These are phyloP conservation scores for Lepus americanus DNA, from an alignment of 2,113 vertebrate species.

Conservation along the genomic window DNA sequence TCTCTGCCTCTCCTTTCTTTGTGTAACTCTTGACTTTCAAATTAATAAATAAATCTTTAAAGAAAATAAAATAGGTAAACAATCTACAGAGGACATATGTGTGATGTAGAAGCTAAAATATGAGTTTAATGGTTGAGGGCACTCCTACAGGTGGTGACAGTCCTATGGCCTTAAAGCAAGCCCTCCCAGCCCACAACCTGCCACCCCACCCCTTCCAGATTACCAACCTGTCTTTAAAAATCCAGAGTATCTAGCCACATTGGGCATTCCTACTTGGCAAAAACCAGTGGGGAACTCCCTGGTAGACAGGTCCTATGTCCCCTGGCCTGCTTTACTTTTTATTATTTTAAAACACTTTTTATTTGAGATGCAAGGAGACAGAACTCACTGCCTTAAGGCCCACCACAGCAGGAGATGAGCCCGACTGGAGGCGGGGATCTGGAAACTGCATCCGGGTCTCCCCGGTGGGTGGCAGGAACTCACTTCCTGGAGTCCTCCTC, in stretches of 20 bases:
- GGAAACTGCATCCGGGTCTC: no score
- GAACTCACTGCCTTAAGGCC: no score
- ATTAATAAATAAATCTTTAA: no score
- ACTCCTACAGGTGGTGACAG: neutral
- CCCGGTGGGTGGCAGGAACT: no score
- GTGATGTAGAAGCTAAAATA: neutral
- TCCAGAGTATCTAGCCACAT: neutral
- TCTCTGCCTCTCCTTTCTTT: no score
- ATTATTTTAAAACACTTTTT: no score
- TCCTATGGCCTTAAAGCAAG: neutral
- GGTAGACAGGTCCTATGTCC: neutral
- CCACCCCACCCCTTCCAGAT: neutral
- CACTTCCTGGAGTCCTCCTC: no score
- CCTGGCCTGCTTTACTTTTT: neutral
- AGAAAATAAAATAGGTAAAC: neutral
- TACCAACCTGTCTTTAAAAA: neutral
- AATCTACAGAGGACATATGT: neutral
- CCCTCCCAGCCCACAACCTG: neutral
- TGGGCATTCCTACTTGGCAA: neutral
- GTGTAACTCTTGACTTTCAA: no score
- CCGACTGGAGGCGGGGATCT: no score
- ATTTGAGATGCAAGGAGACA: no score
- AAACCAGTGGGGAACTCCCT: neutral
- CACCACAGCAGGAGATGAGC: no score
- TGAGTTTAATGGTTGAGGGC: neutral